These are phyloP conservation scores for Nicator chloris DNA, from an alignment of 2,113 vertebrate genomes.

Conservation along the genomic window DNA sequence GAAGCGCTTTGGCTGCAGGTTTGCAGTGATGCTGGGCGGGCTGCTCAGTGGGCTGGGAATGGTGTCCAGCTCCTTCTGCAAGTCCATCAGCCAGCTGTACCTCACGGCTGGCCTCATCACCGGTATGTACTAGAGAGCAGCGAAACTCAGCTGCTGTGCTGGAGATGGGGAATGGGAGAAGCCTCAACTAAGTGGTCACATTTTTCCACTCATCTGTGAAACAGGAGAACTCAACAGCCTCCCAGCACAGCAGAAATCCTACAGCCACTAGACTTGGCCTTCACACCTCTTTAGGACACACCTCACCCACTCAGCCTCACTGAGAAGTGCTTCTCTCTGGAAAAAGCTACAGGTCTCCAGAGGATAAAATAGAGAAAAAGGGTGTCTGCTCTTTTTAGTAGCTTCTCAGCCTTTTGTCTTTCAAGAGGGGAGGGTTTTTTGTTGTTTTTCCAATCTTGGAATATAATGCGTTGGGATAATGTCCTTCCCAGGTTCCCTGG, in stretches of 20 bases:
- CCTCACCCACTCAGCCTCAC: neutral
- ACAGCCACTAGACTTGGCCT: neutral
- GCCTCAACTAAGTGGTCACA: neutral
- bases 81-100: slow-evolving; percentile 83
- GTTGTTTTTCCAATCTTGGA: neutral
- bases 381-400: neutral
- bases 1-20: slow-evolving; percentile 83
- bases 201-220: neutral
- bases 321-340: neutral
- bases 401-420: neutral
- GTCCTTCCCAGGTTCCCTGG: neutral
- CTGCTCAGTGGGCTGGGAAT: slow-evolving; percentile 88
- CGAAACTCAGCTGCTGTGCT: neutral
- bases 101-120: slow-evolving; percentile 85
- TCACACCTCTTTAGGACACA: neutral
- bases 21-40: slow-evolving; percentile 84
- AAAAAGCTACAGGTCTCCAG: neutral
- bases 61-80: slow-evolving; percentile 85
- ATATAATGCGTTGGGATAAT: neutral
- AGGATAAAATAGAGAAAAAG: neutral
- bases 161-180: neutral
- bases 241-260: neutral
- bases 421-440: neutral
- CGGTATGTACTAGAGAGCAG: slow-evolving; percentile 69
- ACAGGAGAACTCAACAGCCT: neutral